phyloP scores from a whole-genome alignment of 2,888 invertebrate species.

The Drosophila colorata region DNA sequence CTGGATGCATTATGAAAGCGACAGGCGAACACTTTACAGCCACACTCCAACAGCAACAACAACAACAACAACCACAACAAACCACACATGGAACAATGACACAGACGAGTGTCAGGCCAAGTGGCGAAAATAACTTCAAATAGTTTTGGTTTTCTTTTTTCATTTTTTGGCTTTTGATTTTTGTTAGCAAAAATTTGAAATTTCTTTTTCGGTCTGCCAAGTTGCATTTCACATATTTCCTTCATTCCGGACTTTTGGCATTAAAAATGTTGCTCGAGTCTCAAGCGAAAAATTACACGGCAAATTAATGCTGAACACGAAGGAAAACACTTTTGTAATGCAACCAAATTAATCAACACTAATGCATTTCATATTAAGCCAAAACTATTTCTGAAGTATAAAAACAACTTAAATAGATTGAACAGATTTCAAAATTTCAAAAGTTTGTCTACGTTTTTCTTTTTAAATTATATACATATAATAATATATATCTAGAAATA shows the following conservation, averaged over 20 bases:
- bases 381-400: conserved; percentile 7
- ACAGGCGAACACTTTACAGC: conserved; percentile 75
- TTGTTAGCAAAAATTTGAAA: conserved; percentile 48
- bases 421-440: not conserved
- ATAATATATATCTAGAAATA: not conserved
- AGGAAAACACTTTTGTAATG: conserved; percentile 69
- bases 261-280: conserved; percentile 42
- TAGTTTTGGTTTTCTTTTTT: conserved; percentile 55
- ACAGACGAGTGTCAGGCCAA: conserved; percentile 81
- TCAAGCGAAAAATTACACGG: conserved; percentile 26
- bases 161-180: conserved; percentile 8
- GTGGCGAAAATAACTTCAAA: conserved; percentile 81
- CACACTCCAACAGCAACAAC: conserved; percentile 59
- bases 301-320: conserved; percentile 77
- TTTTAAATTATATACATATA: too few relatives aligned
- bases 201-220: conserved; percentile 58
- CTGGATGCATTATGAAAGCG: conserved; percentile 74
- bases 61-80: conserved; percentile 31
- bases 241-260: conserved; percentile 50
- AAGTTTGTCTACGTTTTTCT: not conserved
- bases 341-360: conserved; percentile 67
- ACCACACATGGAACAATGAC: conserved; percentile 73
- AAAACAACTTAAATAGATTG: not conserved
- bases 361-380: conserved; percentile 45
- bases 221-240: conserved; percentile 41